Evolutionary conservation across 2,113 vertebrate species (phyloP).

Genomic region (Cynopterus brachyotis): DNA sequence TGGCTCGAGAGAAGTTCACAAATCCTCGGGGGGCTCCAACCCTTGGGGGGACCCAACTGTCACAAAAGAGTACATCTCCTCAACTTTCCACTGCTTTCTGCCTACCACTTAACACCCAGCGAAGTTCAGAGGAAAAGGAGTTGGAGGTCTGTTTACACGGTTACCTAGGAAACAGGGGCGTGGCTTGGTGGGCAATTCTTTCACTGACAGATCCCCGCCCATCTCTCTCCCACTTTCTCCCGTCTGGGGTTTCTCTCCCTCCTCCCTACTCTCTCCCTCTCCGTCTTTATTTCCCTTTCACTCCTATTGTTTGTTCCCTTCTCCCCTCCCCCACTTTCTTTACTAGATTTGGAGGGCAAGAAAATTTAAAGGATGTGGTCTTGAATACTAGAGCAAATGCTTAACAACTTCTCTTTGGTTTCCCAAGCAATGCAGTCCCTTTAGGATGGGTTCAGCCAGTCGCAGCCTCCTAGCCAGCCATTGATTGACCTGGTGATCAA

Average conservation of each 20-base stretch:
- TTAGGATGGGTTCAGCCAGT: not conserved
- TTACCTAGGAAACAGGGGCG: conserved; percentile 75
- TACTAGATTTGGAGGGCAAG: not conserved
- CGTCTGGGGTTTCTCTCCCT: not conserved
- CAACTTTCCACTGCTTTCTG: not conserved
- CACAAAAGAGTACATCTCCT: not conserved
- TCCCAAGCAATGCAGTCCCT: not conserved
- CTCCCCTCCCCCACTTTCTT: not conserved
- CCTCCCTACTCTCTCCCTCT: not conserved
- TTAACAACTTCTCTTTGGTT: not conserved
- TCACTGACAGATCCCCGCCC: rapidly evolving
- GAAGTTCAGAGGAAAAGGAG: rapidly evolving
- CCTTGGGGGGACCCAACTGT: not conserved
- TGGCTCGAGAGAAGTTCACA: not conserved
- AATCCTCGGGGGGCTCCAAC: not conserved
- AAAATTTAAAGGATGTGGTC: not conserved
- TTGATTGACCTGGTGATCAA: too few species aligned
- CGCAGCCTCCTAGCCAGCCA: not conserved
- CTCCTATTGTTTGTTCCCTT: not conserved
- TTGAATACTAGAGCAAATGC: not conserved
- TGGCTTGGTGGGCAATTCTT: not conserved
- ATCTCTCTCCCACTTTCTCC: too few species aligned
- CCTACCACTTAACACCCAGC: not conserved
- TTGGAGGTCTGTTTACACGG: conserved; percentile 54
- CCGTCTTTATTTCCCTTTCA: not conserved